phyloP scores from a whole-genome alignment of 2,888 invertebrate species.

The Carterocephalus palaemon region DNA sequence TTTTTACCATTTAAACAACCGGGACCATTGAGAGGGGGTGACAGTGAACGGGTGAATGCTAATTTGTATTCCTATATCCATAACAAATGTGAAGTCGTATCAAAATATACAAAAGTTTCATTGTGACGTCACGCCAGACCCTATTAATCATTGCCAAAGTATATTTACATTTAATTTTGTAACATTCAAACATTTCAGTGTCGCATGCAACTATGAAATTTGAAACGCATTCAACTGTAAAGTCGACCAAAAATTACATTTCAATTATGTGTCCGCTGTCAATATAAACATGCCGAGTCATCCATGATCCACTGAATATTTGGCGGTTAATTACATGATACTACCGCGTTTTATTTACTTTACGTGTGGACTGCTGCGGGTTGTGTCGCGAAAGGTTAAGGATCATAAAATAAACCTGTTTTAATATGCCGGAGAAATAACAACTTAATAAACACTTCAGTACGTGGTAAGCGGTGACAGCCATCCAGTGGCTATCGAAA shows the following conservation, averaged over 20 bases:
- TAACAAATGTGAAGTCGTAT: too few species aligned
- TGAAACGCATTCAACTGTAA: constrained; percentile 20
- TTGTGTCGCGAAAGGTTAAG: constrained; percentile 12
- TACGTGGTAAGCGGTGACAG: too few species aligned
- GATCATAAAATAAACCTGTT: too few species aligned
- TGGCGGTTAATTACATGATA: constrained; percentile 17
- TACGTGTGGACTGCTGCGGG: constrained; percentile 10
- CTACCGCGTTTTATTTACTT: constrained; percentile 15
- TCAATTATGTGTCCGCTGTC: constrained; percentile 19
- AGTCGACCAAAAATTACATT: constrained; percentile 22
- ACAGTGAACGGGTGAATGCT: too few species aligned
- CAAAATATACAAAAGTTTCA: too few species aligned
- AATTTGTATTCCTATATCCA: too few species aligned
- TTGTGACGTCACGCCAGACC: constrained; percentile 5
- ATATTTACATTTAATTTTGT: constrained; percentile 15
- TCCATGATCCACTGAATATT: constrained; percentile 19
- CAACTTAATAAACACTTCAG: too few species aligned
- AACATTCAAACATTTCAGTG: constrained; percentile 18
- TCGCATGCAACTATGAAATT: constrained; percentile 20
- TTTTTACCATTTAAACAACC: too few species aligned
- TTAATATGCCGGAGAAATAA: too few species aligned
- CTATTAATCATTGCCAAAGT: constrained; percentile 21
- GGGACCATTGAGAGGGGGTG: too few species aligned
- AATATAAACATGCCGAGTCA: constrained; percentile 16
- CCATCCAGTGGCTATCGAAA: too few species aligned